Evolutionary conservation across 2,113 vertebrate genomes (phyloP).

Genomic region (Dasyprocta punctata): DNA sequence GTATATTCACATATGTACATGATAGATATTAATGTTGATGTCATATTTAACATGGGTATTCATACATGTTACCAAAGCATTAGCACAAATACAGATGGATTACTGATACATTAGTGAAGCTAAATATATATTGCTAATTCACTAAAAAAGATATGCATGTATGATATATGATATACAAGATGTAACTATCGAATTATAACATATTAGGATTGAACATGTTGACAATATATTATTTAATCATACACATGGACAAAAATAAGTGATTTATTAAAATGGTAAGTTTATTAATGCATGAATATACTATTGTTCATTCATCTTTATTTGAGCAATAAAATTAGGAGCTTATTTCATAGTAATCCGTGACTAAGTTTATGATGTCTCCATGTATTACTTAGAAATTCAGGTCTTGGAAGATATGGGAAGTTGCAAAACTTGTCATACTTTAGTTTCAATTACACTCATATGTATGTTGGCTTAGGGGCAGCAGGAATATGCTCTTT

Average conservation of each 20-base stretch:
- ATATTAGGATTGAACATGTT: not conserved
- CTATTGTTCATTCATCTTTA: not conserved
- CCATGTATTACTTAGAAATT: not conserved
- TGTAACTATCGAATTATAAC: not conserved
- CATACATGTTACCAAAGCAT: not conserved
- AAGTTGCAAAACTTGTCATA: not conserved
- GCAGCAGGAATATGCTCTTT: not conserved
- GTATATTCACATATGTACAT: not conserved
- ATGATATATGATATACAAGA: not conserved
- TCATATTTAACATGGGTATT: not conserved
- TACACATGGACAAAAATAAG: not conserved
- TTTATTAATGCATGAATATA: not conserved
- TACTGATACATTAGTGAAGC: too few relatives aligned
- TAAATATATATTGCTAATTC: not conserved
- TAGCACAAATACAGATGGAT: too few relatives aligned
- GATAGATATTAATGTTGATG: not conserved
- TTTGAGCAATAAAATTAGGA: not conserved
- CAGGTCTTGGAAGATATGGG: not conserved
- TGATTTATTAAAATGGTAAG: not conserved
- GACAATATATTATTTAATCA: not conserved
- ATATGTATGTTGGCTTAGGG: not conserved
- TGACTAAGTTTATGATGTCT: not conserved
- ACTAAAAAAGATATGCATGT: not conserved
- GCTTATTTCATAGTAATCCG: not conserved
- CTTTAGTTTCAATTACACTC: not conserved